Evolutionary conservation across 2,888 invertebrate species (phyloP), one percentile per base, ranked within the genome.

Genomic region (Tetragnatha montana): DNA sequence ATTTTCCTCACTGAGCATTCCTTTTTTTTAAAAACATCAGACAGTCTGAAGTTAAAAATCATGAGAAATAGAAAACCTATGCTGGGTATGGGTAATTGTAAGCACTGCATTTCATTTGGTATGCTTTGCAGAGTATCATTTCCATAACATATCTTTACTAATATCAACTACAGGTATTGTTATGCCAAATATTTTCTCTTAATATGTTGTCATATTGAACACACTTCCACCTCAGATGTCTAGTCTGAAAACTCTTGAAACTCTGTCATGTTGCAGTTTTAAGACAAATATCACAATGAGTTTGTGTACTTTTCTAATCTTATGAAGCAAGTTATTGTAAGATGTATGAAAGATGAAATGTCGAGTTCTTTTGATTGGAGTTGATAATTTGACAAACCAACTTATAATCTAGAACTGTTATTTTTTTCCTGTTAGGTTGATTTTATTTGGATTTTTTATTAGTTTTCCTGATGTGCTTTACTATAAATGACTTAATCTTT

Each of bases 141-240:
- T 60, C 60, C 60, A 8, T 35, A 60, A 60, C 78, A 60, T 78
- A 60, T 78, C 60, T 21, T 47, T 75, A 47, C n/a, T n/a, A 49
- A 75, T 17, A 78, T 78, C 21, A 71, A 21, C 21, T 21, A 19
- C 22, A 78, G 7, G 14, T 60, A 47, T 51, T 78, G 50, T 60
- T 60, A 21, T 78, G 78, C 22, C 22, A 78, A 78, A 35, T 78
- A 78, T 22, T 35, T 60, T 21, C 22, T 60, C 60, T 60, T 60
- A 60, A 21, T 12, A 60, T 51, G 51, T 78, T 22, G 60, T 60
- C 19, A 78, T 21, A 71, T 21, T 22, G 19, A 21, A 81, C 50
- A 70, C 70, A 71, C 50, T 81, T 70, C 50, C 81, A 81, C 81
- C 71, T 81, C 81, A 81, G 50, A 71, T 81, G 81, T 83, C 83